A percentile compares a stretch with the other conserved stretches of the same genome.
Evolutionary conservation across 2,888 invertebrate species (phyloP).

Genomic region (Melinaea marsaeus): DNA sequence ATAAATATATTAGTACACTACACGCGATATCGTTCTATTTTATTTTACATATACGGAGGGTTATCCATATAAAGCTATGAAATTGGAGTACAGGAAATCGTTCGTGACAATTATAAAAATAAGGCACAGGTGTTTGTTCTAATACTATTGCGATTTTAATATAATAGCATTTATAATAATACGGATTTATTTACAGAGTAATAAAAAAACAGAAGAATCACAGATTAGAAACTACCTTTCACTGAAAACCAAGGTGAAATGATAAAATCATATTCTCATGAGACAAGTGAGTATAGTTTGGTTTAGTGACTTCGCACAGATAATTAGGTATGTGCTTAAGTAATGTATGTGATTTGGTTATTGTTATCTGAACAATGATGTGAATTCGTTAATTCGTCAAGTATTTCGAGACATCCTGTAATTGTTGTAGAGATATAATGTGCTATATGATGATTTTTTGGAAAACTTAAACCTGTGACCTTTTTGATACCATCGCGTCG

Average conservation of each 20-base stretch:
- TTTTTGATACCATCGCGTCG: too few relatives aligned
- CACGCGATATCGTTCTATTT: slow-evolving; percentile 12
- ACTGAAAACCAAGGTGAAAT: neutral
- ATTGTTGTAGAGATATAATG: too few relatives aligned
- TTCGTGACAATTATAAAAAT: slow-evolving; percentile 58
- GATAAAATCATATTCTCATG: too few relatives aligned
- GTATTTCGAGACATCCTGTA: too few relatives aligned
- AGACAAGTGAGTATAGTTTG: neutral
- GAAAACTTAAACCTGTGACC: too few relatives aligned
- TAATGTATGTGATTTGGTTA: slow-evolving; percentile 37
- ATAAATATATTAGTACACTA: slow-evolving; percentile 12
- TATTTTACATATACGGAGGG: slow-evolving; percentile 32
- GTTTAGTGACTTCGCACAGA: slow-evolving; percentile 18
- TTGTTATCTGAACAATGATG: slow-evolving; percentile 40
- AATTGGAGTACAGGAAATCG: slow-evolving; percentile 55
- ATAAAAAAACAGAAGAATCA: too few relatives aligned
- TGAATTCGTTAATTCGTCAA: slow-evolving; percentile 26
- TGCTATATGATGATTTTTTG: too few relatives aligned
- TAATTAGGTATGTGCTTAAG: slow-evolving; percentile 30
- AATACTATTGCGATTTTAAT: slow-evolving; percentile 11
- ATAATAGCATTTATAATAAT: too few relatives aligned
- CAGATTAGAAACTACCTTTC: neutral
- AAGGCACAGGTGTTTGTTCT: slow-evolving; percentile 43
- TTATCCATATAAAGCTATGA: slow-evolving; percentile 33
- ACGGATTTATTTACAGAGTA: too few relatives aligned